Percentiles rank a stretch among this genome's conserved stretches.
Evolutionary conservation across 2,797 vertebrate species (phyloP).

Genomic region (Kryptopterus vitreolus): DNA sequence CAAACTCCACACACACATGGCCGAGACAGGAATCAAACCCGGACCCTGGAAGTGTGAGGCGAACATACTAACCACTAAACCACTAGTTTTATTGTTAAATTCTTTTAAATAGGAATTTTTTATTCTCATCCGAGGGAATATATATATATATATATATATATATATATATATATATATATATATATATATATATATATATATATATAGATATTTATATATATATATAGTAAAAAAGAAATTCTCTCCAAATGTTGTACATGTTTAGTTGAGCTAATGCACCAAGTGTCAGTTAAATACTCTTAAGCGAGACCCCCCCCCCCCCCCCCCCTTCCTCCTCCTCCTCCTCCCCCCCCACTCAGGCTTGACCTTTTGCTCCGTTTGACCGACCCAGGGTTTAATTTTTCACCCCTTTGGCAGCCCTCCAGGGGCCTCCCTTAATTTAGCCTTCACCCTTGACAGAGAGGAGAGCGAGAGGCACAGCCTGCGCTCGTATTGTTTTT

Average conservation of each 20-base stretch:
- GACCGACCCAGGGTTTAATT: conserved; percentile 43
- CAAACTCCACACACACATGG: no score
- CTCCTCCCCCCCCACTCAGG: not conserved
- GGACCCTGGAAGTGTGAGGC: no score
- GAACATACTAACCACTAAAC: no score
- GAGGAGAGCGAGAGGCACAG: conserved; percentile 29
- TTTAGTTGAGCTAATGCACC: conserved; percentile 5
- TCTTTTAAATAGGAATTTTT: no score
- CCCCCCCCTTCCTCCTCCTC: not conserved
- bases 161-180: no score
- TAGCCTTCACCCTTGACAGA: conserved; percentile 37
- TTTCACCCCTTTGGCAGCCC: conserved; percentile 38
- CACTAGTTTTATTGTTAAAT: no score
- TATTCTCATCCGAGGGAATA: no score
- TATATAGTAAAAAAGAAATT: no score
- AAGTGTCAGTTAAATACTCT: conserved; percentile 10
- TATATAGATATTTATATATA: no score
- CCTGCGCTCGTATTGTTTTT: conserved; percentile 37
- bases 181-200: no score
- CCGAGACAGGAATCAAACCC: no score
- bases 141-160: no score
- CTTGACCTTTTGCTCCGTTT: conserved; percentile 42
- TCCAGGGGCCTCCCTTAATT: conserved; percentile 49
- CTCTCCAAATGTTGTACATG: conserved; percentile 1
- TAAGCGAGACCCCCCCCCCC: not conserved